phyloP scores from a whole-genome alignment of 2,113 vertebrate species.

The Eublepharis macularius region DNA sequence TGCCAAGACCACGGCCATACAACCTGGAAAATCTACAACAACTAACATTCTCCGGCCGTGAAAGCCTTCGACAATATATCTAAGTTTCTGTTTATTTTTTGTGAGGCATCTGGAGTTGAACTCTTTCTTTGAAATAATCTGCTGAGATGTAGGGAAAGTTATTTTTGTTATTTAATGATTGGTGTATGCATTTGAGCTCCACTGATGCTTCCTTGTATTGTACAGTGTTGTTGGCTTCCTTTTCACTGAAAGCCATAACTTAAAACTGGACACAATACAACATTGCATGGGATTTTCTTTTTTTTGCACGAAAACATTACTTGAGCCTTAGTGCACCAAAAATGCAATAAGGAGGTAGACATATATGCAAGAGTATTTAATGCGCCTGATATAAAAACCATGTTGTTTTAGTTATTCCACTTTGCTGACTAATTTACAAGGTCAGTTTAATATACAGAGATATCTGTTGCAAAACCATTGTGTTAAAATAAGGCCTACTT shows the following conservation, averaged over 20 bases:
- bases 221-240: slow-evolving; percentile 49
- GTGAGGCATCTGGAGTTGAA: slow-evolving; percentile 1
- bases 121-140: slow-evolving; percentile 44
- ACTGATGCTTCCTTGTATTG: slow-evolving; percentile 19
- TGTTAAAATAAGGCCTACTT: background rate
- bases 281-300: slow-evolving; percentile 62
- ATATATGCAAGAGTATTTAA: slow-evolving; percentile 38
- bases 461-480: slow-evolving; percentile 9
- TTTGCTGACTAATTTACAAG: slow-evolving; percentile 20
- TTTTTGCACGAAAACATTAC: slow-evolving; percentile 7
- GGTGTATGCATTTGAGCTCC: slow-evolving; percentile 25
- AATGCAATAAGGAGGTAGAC: slow-evolving; percentile 23
- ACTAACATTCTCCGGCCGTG: no score
- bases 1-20: no score
- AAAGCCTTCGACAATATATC: no score
- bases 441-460: slow-evolving; percentile 1
- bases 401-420: slow-evolving; percentile 58
- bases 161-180: slow-evolving; percentile 21
- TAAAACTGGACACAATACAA: slow-evolving; percentile 54
- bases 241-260: slow-evolving; percentile 23
- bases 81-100: slow-evolving; percentile 12
- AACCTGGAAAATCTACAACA: no score
- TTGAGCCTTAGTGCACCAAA: slow-evolving; percentile 42
- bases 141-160: slow-evolving; percentile 37
- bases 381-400: slow-evolving; percentile 63